Evolutionary conservation across 2,113 vertebrate species (phyloP), one percentile per base, ranked within the genome.

Genomic region (Thermophis baileyi): DNA sequence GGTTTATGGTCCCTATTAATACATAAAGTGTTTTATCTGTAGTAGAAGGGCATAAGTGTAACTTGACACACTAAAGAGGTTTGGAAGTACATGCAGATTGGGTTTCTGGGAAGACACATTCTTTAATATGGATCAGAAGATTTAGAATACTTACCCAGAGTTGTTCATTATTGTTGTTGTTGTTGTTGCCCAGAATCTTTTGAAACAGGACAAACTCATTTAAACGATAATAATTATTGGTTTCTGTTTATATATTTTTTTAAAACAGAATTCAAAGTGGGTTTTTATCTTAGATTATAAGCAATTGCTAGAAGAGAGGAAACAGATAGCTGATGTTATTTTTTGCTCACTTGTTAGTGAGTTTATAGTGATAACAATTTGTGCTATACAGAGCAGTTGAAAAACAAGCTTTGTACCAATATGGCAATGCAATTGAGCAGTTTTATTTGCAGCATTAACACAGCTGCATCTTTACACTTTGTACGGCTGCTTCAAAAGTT

Each of bases 31-130:
- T 89, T 74, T 87, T 46, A n/a, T 91, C 69, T 57, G 10, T 54
- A 54, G 55, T 40, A 3, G 47, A 16, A 87, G 55, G 7, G 20
- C 0, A 0, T 53, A 92, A 89, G 0, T 85, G 24, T 53, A 87
- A 93, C 55, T 40, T 90, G 60, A 88, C 90, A 27, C 49, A 47
- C 25, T 74, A 50, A 92, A 88, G 47, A 53, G 49, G 63, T 69
- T 88, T 90, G 4, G 90, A 89, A 44, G 20, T 92, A 30, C n/a
- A 25, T 90, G 46, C 55, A 69, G 53, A 87, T 63, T 81, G 40
- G 22, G 6, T 57, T 51, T 49, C 14, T 63, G 57, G 7, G 85
- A 40, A 35, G 47, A 69, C 49, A 40, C 55, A 11, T 12, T 88
- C 12, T 44, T 69, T 69, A 69, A 25, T 44, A 7, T 27, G 40